Evolutionary conservation across 1,140 invertebrate species (phyloP), one percentile per base, ranked within the genome.

Genomic region (Atta colombica): DNA sequence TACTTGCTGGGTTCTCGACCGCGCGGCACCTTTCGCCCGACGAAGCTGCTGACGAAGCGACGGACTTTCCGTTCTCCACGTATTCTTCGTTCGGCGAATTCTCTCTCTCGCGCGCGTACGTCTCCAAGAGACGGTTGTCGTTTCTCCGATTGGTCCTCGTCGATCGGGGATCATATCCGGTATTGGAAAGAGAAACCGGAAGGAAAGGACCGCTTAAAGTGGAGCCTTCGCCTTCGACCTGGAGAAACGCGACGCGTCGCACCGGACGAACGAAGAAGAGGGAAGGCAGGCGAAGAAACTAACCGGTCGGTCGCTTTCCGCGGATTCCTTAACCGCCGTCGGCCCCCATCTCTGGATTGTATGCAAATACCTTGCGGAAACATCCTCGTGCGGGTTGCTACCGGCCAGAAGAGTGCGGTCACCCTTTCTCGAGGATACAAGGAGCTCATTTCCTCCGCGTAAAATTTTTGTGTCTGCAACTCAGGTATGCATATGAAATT

Each of bases 1-100:
- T 93, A 88, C 88, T 91, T 88, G 74, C 90, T 91, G 91, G 88
- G 88, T 90, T 92, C 90, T 92, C 91, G 71, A 92, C 77, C 87
- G 92, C 78, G 88, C 91, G 92, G 92, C 88, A 89, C 87, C 80
- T 85, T 88, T 84, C 85, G 85, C 85, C 74, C 63, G 77, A 61
- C 75, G 61, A 45, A 45, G 39, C 39, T 86, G 86, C 49, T 77
- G 77, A 66, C 45, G 75, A 77, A 78, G 60, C n/a, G 63, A 60
- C 78, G 53, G 39, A 74, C 55, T 12, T 39, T 71, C 45, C 35
- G 77, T 84, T 89, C 60, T 71, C n/a, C 35, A 14, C 63, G 63
- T 21, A 74, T 85, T 49, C 39, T 75, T 49, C 66, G 39, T 49
- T 39, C n/a, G 21, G 21, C 39, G 25, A 21, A n/a, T 1, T 25